Base-by-base conservation (phyloP, 2,113 vertebrate genomes). In the Formicarius rufipectus region DNA sequence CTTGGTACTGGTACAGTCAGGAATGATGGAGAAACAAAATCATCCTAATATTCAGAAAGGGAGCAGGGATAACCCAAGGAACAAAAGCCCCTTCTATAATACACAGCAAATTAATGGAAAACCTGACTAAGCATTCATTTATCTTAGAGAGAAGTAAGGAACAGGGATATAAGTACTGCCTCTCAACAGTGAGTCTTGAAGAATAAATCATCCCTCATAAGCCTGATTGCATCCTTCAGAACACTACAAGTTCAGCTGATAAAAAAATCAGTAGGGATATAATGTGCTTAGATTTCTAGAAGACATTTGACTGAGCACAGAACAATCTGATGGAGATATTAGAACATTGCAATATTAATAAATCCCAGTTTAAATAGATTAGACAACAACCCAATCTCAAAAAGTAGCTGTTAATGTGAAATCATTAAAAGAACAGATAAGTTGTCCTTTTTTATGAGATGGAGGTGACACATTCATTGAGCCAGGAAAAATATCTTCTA, bases 131-230 rank as follows among this genome's bases (percentile, higher is more conserved):
- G 52, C 89, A 95, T 82, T 92, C 39, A 68, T 89, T 92, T 92
- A 49, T 72, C 64, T 84, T 40, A 60, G 35, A 63, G 16, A 64
- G 35, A 63, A 78, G 12, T 63, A 84, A 95, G 25, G 30, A 84
- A 71, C 16, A 35, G 24, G 23, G 7, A 42, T 95, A 21, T 49
- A 87, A 86, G 64, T 49, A 40, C 17, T 78, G n/a, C 31, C 49
- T 93, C 80, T 91, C 73, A 84, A 84, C 27, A 72, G 24, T 4
- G 0, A 40, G 66, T 95, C 62, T 91, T 89, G 80, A 87, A 87
- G 95, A 79, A 89, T 79, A 95, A 89, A 92, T 91, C 87, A 89
- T 10, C 3, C 75, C 77, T 91, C 52, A 78, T 84, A 89, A 95
- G 47, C 69, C 87, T 91, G 93, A 89, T 94, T 87, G 68, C 40